A percentile compares a stretch with the other conserved stretches of the same genome.
Evolutionary conservation across 2,113 vertebrate species (phyloP).

Genomic region (Notothenia coriiceps): DNA sequence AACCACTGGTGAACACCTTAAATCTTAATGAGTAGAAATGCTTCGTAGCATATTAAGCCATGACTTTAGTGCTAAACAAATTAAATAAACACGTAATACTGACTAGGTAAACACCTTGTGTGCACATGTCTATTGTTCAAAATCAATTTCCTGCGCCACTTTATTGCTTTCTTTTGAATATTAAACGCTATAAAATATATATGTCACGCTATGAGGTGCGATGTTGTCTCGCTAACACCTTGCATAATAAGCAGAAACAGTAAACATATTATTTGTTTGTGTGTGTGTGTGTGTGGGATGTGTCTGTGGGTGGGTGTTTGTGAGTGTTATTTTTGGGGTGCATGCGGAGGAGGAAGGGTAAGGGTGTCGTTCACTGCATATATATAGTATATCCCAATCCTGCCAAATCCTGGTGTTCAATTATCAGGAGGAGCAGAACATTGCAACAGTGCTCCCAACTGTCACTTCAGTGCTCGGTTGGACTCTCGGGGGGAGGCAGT

Average conservation of each 20-base stretch:
- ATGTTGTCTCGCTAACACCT: constrained; percentile 12
- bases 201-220: background rate
- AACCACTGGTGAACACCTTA: background rate
- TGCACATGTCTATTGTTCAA: background rate
- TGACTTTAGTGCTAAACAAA: background rate
- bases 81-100: background rate
- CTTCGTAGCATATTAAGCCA: background rate
- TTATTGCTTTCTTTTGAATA: background rate
- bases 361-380: constrained; percentile 61
- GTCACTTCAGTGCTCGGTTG: constrained; percentile 73
- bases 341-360: constrained; percentile 55
- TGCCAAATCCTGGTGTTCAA: constrained; percentile 73
- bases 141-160: no score
- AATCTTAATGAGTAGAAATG: background rate
- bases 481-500: constrained; percentile 74
- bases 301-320: constrained; percentile 48
- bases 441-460: constrained; percentile 77
- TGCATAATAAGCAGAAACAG: constrained; percentile 24
- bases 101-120: background rate
- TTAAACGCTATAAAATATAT: background rate
- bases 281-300: constrained; percentile 11
- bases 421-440: constrained; percentile 77
- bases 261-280: constrained; percentile 26
- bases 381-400: constrained; percentile 59
- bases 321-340: constrained; percentile 61